Conservation (phyloP, 2,113 vertebrate genomes). For the Plectropomus leopardus region DNA sequence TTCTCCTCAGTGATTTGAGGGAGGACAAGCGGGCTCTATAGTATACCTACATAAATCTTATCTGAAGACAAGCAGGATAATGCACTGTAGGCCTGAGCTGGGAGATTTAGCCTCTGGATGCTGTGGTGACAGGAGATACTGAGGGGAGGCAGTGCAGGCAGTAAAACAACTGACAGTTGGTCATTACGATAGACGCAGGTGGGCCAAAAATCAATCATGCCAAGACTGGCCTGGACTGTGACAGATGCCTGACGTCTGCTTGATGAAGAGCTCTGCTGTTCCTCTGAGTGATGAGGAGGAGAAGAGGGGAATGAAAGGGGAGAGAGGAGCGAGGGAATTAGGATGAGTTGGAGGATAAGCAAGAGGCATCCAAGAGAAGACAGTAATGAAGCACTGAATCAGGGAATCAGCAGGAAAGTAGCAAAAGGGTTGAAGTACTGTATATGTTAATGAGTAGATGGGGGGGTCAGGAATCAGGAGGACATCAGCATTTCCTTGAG, state of each 20-base stretch:
- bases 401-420: conserved; percentile 33
- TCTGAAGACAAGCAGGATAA: conserved; percentile 67
- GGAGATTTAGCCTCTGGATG: conserved; percentile 71
- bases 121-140: conserved; percentile 53
- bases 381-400: conserved; percentile 32
- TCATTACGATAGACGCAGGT: conserved; percentile 76
- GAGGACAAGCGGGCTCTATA: conserved; percentile 22
- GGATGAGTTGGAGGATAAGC: conserved; percentile 28
- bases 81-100: conserved; percentile 49
- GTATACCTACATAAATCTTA: conserved; percentile 59
- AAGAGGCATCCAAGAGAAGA: conserved; percentile 12
- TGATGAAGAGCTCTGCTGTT: conserved; percentile 73
- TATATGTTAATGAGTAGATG: not conserved
- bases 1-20: conserved; percentile 41
- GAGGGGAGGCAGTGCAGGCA: conserved; percentile 48
- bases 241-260: conserved; percentile 66
- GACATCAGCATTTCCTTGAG: conserved; percentile 25
- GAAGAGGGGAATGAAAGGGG: not conserved
- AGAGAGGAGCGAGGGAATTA: not conserved
- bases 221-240: conserved; percentile 54
- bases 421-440: not conserved
- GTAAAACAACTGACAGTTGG: conserved; percentile 78
- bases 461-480: not conserved
- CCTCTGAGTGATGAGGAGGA: conserved; percentile 27
- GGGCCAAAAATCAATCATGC: conserved; percentile 76